Percentiles rank a stretch among this genome's conserved stretches.
Conservation (phyloP, 2,888 invertebrate genomes). For the Chymomyza amoena region DNA sequence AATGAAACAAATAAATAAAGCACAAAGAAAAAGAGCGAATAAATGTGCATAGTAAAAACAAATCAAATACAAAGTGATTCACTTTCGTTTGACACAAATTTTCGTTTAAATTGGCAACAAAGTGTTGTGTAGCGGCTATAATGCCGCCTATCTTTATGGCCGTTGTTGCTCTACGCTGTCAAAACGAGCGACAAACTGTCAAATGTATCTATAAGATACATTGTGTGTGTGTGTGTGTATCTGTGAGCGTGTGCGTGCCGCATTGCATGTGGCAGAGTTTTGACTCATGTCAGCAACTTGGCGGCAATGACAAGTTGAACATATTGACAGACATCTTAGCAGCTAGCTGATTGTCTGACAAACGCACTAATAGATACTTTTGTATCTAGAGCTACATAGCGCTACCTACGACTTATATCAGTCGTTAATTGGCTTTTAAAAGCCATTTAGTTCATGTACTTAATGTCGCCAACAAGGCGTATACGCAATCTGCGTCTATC, state of each 20-base stretch:
- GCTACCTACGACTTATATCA: conserved; percentile 31
- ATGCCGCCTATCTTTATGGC: neutral
- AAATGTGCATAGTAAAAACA: neutral
- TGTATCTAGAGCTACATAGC: neutral
- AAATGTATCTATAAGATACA: neutral
- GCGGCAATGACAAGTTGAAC: conserved; percentile 31
- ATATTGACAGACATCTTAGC: conserved; percentile 36
- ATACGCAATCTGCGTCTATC: conserved; percentile 38
- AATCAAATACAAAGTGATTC: conserved; percentile 17
- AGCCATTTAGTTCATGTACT: conserved; percentile 48
- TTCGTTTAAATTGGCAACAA: conserved; percentile 15
- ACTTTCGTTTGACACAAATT: conserved; percentile 26
- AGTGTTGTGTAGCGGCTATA: neutral
- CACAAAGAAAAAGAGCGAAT: neutral
- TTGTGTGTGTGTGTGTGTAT: neutral
- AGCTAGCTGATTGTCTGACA: conserved; percentile 4
- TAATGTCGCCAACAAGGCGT: conserved; percentile 31
- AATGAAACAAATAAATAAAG: neutral
- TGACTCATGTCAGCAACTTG: neutral
- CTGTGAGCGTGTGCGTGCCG: neutral
- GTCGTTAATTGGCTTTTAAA: conserved; percentile 63
- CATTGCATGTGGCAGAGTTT: neutral
- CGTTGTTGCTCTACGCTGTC: conserved; percentile 23
- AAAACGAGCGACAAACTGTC: conserved; percentile 37
- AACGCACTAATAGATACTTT: neutral